A percentile compares a stretch with the other conserved stretches of the same genome.
phyloP scores from a whole-genome alignment of 2,888 invertebrate species.

The Polylopha cassiicola region DNA sequence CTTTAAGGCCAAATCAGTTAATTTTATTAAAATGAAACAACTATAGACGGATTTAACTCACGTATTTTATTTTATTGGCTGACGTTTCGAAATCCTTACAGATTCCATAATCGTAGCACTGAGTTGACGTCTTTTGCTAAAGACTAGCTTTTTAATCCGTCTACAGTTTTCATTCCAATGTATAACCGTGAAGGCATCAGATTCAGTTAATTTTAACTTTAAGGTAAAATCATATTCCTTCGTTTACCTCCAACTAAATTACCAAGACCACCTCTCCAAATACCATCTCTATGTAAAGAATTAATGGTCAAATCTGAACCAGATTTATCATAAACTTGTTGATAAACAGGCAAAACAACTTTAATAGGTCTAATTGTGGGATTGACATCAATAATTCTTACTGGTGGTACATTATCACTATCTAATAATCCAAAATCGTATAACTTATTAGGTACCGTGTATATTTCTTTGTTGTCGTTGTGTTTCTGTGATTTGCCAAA shows the following conservation, averaged over 20 bases:
- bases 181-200: no score
- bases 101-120: no score
- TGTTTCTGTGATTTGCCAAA: constrained; percentile 21
- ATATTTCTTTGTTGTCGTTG: constrained; percentile 12
- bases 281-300: constrained; percentile 25
- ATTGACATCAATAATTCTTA: constrained; percentile 42
- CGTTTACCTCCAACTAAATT: neutral
- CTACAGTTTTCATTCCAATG: no score
- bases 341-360: constrained; percentile 50
- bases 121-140: no score
- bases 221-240: no score
- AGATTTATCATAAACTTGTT: constrained; percentile 9
- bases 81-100: no score
- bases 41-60: no score
- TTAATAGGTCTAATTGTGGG: constrained; percentile 29
- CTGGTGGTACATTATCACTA: constrained; percentile 39
- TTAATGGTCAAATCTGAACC: constrained; percentile 1
- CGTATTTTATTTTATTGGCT: no score
- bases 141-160: no score
- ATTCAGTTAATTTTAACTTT: no score
- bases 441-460: constrained; percentile 28
- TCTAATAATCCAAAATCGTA: constrained; percentile 47
- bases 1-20: no score
- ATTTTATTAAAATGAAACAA: no score
- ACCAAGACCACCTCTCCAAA: constrained; percentile 24